phyloP scores from a whole-genome alignment of 2,888 invertebrate species.

The Amblyjoppa proteus region DNA sequence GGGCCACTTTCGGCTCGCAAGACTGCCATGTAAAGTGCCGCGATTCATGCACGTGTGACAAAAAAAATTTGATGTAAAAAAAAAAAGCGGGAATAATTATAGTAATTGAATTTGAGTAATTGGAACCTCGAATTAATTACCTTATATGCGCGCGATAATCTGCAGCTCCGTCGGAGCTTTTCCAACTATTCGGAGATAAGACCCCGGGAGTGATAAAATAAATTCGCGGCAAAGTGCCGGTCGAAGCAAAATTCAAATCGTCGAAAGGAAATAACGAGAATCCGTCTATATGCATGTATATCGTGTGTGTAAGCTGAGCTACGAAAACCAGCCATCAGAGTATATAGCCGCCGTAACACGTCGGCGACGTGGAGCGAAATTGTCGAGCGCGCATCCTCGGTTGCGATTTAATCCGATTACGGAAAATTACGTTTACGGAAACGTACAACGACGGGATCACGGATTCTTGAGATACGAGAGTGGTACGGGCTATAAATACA shows the following conservation, averaged over 20 bases:
- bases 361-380: constrained; percentile 26
- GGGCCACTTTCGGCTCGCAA: too few species aligned
- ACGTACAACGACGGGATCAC: constrained; percentile 1
- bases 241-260: constrained; percentile 30
- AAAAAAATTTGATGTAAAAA: too few species aligned
- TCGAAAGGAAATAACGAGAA: constrained; percentile 46
- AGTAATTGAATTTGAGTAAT: not conserved
- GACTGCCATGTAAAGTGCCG: too few species aligned
- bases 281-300: not conserved
- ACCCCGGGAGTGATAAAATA: constrained; percentile 10
- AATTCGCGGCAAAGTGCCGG: not conserved
- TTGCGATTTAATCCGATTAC: constrained; percentile 55
- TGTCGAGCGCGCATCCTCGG: constrained; percentile 16
- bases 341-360: constrained; percentile 9
- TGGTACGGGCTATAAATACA: constrained; percentile 26
- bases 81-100: not conserved
- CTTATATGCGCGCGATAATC: not conserved
- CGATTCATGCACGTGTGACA: too few species aligned
- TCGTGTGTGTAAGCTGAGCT: constrained; percentile 20
- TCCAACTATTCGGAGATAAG: constrained; percentile 3
- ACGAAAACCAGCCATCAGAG: constrained; percentile 27
- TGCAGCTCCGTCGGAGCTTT: not conserved
- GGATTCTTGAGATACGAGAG: constrained; percentile 29
- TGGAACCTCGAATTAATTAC: not conserved
- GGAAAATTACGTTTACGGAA: constrained; percentile 49